Evolutionary conservation across 2,113 vertebrate genomes (phyloP), one percentile per base, ranked within the genome.

Genomic region (Sinocyclocheilus maitianheensis): DNA sequence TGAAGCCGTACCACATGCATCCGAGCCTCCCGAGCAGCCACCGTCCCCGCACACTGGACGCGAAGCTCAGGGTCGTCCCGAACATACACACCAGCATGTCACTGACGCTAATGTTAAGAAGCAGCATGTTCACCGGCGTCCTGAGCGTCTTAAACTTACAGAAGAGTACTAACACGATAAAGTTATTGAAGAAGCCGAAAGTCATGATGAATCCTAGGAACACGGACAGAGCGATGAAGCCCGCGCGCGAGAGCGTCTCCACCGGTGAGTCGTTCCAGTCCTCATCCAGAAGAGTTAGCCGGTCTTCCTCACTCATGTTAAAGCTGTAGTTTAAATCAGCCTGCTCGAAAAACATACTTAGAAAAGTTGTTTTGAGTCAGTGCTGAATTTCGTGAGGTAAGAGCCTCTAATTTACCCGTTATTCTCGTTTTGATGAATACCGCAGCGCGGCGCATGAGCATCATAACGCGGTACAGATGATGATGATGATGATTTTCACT

Each of bases 1-100:
- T 95, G 94, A 97, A 97, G 83, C 97, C 97, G 84, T 98, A 97
- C 97, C 96, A 97, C 88, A 92, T 95, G 86, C 97, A 97, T 18
- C 96, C 95, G 77, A 93, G 92, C 53, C 93, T 90, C 22, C 96
- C 96, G 88, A 96, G 94, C 60, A 98, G 93, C 96, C 97, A 97
- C 77, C 77, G 92, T 8, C 97, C 96, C 0, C 88, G 93, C 30
- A 97, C 90, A 63, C 95, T 97, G 88, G 96, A 96, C 26, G 94
- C 95, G 88, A 97, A 97, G 11, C 97, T 97, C 78, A 97, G 93
- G 0, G 95, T 96, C 7, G 97, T 97, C 43, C 97, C 97, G 0
- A 96, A 96, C 85, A 97, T 1, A 77, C 97, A 97, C 89, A 97
- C 97, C 81, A 97, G 72, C 97, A 97, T 96, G 92, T 97, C 97